phyloP scores from a whole-genome alignment of 2,888 invertebrate genomes.

The Malthinus flaveolus region DNA sequence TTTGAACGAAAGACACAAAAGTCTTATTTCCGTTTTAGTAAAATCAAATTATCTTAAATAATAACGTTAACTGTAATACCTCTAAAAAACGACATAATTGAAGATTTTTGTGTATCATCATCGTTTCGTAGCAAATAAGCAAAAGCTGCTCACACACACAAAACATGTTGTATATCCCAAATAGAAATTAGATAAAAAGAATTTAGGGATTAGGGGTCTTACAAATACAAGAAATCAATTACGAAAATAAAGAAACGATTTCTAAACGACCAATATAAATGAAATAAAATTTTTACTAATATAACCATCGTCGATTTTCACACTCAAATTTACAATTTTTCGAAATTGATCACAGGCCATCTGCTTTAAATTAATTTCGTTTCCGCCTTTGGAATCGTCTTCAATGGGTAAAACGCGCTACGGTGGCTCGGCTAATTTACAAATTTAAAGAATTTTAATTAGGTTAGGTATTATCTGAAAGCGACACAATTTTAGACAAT shows the following conservation, averaged over 20 bases:
- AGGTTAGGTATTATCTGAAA: too few species aligned
- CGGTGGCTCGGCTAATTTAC: too few species aligned
- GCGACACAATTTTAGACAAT: too few species aligned
- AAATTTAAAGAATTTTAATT: too few species aligned
- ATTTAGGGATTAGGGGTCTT: conserved; percentile 41
- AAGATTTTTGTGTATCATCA: conserved; percentile 6
- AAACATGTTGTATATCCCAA: conserved; percentile 34
- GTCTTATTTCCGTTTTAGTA: too few species aligned
- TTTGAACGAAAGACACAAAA: too few species aligned
- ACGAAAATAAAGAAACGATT: conserved; percentile 41
- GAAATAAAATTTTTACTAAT: conserved; percentile 31
- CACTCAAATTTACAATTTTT: conserved; percentile 36
- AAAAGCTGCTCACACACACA: conserved; percentile 27
- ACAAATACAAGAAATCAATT: conserved; percentile 49
- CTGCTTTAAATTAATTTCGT: conserved; percentile 22
- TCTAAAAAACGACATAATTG: not conserved
- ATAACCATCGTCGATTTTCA: conserved; percentile 36
- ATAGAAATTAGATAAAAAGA: conserved; percentile 43
- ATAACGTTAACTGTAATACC: not conserved
- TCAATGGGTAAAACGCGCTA: too few species aligned
- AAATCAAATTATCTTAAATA: not conserved
- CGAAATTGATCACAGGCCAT: conserved; percentile 13
- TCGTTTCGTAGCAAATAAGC: conserved; percentile 23
- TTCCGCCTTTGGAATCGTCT: not conserved
- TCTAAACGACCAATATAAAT: conserved; percentile 20